phyloP scores from a whole-genome alignment of 2,113 vertebrate species.

The Willisornis vidua region DNA sequence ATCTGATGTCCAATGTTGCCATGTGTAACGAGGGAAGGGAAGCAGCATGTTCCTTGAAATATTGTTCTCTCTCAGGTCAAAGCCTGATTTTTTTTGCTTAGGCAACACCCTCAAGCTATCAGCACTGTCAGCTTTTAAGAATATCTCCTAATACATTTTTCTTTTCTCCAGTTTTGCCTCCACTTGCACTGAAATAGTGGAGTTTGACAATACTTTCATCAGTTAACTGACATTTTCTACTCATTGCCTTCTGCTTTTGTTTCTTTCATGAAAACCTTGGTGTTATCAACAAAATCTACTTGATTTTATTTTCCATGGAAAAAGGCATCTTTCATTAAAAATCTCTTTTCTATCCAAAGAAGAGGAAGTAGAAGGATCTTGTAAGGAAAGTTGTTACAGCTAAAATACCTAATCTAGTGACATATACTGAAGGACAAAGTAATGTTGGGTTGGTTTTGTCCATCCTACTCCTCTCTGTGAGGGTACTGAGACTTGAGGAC shows the following conservation, averaged over 20 bases:
- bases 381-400: neutral
- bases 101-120: neutral
- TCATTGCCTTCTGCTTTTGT: neutral
- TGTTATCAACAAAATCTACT: neutral
- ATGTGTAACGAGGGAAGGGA: accelerated
- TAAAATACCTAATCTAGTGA: neutral
- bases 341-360: neutral
- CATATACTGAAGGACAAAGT: neutral
- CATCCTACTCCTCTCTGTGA: accelerated
- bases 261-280: neutral
- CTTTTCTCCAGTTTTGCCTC: neutral
- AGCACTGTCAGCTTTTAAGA: neutral
- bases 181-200: neutral
- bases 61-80: neutral
- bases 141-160: neutral
- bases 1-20: neutral
- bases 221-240: neutral
- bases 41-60: neutral
- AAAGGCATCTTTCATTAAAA: neutral
- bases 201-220: neutral
- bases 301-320: neutral
- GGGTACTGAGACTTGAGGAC: neutral
- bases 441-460: neutral
- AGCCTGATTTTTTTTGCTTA: neutral
- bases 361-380: neutral